Percentiles rank a stretch among this genome's conserved stretches.
Evolutionary conservation across 2,113 vertebrate genomes (phyloP).

Genomic region (Garra rufa): DNA sequence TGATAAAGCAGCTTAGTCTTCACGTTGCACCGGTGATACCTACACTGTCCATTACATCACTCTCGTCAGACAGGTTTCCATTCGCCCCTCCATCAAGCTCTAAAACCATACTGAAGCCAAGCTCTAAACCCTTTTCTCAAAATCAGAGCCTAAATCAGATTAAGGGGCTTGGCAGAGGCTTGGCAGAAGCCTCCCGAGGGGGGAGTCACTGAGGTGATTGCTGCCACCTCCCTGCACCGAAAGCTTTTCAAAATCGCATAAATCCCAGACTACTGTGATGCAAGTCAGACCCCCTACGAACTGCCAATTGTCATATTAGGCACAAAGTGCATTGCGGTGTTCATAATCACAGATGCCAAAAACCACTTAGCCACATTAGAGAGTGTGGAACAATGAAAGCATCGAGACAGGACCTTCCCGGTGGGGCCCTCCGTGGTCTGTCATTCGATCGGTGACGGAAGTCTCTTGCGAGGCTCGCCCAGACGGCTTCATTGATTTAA

Average conservation of each 20-base stretch:
- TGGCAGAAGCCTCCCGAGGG: slow-evolving; percentile 25
- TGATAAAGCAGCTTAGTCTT: slow-evolving; percentile 6
- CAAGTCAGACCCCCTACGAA: slow-evolving; percentile 58
- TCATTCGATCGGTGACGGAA: not conserved
- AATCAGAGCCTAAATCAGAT: slow-evolving; percentile 53
- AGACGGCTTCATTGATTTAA: slow-evolving; percentile 25
- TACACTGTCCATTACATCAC: slow-evolving; percentile 3
- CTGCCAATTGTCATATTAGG: slow-evolving; percentile 64
- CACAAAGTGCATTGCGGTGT: slow-evolving; percentile 56
- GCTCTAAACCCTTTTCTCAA: slow-evolving; percentile 46
- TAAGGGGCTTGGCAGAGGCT: slow-evolving; percentile 28
- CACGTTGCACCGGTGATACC: not conserved
- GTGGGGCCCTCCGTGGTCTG: not conserved
- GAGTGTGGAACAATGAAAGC: slow-evolving; percentile 11
- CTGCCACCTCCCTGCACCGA: slow-evolving; percentile 43
- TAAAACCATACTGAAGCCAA: slow-evolving; percentile 34
- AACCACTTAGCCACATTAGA: slow-evolving; percentile 60
- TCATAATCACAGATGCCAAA: slow-evolving; percentile 63
- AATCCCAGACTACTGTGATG: slow-evolving; percentile 45
- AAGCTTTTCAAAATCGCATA: slow-evolving; percentile 52
- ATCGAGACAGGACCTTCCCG: not conserved
- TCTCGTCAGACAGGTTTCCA: slow-evolving; percentile 23
- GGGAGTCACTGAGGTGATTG: slow-evolving; percentile 53
- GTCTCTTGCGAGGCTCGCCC: slow-evolving; percentile 1
- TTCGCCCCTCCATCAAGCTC: slow-evolving; percentile 18